Base-by-base conservation (phyloP, 2,888 invertebrate genomes). In the Trachelus tabidus region DNA sequence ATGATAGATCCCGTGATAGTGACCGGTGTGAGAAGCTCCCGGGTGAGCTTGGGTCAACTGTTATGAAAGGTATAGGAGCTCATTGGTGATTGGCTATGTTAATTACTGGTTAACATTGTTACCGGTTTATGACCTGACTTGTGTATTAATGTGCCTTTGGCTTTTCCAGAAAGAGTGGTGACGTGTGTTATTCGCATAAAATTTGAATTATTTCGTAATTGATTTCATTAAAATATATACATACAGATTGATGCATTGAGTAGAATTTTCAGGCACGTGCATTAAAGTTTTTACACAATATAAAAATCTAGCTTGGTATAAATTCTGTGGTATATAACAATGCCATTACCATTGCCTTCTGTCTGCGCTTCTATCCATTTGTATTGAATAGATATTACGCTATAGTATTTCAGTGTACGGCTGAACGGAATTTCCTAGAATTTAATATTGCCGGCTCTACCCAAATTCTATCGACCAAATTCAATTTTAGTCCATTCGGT, bases 1-100 rank as follows among this genome's bases (percentile, higher is more conserved):
- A 79, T 79, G 77, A 80, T 78, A 77, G 73, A 77, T 68, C 76
- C 31, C 34, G 77, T 68, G 80, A 81, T 81, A 76, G 77, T 68
- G 76, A 76, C 68, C 77, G 34, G 56, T 56, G 56, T 23, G 56
- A 56, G 56, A 56, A 56, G 56, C 23, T 56, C 56, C 56, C 9
- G 56, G 56, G 23, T 56, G 56, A 56, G 56, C 23, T 56, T 23
- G 56, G 56, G 56, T 56, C 56, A 56, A 56, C 56, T 56, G 23
- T 56, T 56, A 23, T 56, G 23, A 56, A 56, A 56, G 56, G 56
- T 56, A 56, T 56, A 56, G 56, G 9, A 56, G 56, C 56, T 23
- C 23, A 56, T 56, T 23, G 56, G 56, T 9, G 23, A 56, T 56
- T 56, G 23, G 56, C 56, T 56, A 56, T 56, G 56, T 2, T 56